phyloP scores from a whole-genome alignment of 1,140 invertebrate species.

The Cotesia glomerata region DNA sequence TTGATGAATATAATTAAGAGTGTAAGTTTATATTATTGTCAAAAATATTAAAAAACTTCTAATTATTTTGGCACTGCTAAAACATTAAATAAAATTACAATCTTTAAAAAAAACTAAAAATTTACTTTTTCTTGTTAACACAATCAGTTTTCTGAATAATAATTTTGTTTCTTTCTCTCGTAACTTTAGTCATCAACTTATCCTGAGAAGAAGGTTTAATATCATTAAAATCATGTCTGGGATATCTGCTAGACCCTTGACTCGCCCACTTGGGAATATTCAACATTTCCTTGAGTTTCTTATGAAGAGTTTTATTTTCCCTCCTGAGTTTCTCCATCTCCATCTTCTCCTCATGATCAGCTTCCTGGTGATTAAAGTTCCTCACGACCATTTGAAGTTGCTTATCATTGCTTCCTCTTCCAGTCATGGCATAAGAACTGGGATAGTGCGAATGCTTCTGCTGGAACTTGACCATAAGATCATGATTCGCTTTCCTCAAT shows the following conservation, averaged over 20 bases:
- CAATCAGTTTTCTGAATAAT: constrained; percentile 71
- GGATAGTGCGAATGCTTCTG: constrained; percentile 65
- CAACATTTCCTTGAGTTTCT: constrained; percentile 45
- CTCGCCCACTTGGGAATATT: constrained; percentile 43
- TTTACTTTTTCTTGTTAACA: constrained; percentile 45
- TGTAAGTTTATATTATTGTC: too few relatives aligned
- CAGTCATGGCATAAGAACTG: constrained; percentile 64
- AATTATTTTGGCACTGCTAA: too few relatives aligned
- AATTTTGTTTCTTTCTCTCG: constrained; percentile 77
- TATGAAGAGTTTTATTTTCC: constrained; percentile 50
- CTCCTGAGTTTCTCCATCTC: constrained; percentile 50
- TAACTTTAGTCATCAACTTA: constrained; percentile 73
- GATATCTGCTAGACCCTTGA: constrained; percentile 42
- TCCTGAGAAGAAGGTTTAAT: constrained; percentile 54
- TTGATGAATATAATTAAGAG: too few relatives aligned
- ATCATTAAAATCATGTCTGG: constrained; percentile 48
- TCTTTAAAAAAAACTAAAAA: too few relatives aligned
- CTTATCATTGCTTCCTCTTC: constrained; percentile 67
- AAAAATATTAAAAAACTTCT: too few relatives aligned
- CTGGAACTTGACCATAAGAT: constrained; percentile 65
- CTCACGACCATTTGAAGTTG: constrained; percentile 67
- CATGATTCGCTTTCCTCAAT: constrained; percentile 63
- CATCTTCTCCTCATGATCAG: constrained; percentile 46
- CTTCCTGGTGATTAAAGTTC: constrained; percentile 68
- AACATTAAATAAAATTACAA: too few relatives aligned